Evolutionary conservation across 2,113 vertebrate genomes (phyloP), one percentile per base, ranked within the genome.

Genomic region (Cromileptes altivelis): DNA sequence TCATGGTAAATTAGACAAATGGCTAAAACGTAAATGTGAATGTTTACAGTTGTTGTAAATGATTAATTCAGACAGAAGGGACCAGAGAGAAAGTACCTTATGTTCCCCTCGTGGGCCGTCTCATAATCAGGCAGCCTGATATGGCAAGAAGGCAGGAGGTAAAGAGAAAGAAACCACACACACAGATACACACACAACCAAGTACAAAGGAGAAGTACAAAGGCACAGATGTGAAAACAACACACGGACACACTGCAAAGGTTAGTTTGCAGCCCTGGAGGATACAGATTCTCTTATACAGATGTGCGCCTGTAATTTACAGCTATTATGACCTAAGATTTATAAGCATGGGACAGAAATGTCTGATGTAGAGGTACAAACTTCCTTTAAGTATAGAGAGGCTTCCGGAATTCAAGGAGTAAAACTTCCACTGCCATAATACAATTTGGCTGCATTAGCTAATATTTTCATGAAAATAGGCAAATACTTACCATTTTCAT

Each of bases 71-170:
- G 71, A 58, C 19, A 60, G 60, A 79, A 25, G 64, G 83, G 64
- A 86, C 67, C 81, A 55, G 73, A 79, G 68, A 90, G 77, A 71
- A 88, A 94, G 94, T 97, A 97, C 96, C 97, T 97, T 91, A 91
- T 90, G 80, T 84, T 93, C 94, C 92, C 93, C 85, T 95, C 95
- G 93, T 94, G 81, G 94, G 89, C 82, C 93, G 87, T 87, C 94
- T 96, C 94, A 95, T 93, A 93, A 91, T 95, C 95, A 94, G 96
- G 95, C 68, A 91, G 94, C 92, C 97, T 97, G 95, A 96, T 95
- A 91, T 89, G 93, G 92, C 80, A 85, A 76, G 77, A 93, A 88
- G 83, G 90, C 78, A 91, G 87, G 80, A 92, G 40, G 88, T 82
- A 85, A 78, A 93, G 78, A 90, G 60, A 89, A 1, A 92, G 75